Percentiles rank a stretch among this genome's conserved stretches.
These are phyloP conservation scores for Orius laevigatus DNA, from an alignment of 1,140 invertebrate species.

Conservation along the genomic window DNA sequence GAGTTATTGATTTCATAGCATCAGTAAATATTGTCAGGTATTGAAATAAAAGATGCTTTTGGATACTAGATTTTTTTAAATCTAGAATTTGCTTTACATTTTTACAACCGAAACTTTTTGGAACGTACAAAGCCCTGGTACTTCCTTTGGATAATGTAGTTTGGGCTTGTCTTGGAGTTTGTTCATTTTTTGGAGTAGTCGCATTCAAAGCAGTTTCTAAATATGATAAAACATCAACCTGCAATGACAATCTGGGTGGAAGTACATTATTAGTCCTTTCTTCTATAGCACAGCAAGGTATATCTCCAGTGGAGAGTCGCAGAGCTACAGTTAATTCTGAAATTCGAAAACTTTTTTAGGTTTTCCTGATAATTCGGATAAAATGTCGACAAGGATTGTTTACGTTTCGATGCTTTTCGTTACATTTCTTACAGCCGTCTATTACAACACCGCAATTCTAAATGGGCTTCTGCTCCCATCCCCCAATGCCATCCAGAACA, in stretches of 20 bases:
- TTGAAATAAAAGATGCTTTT: neutral
- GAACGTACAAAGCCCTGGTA: conserved; percentile 9
- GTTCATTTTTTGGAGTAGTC: neutral
- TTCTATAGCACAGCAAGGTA: conserved; percentile 9
- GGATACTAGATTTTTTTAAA: neutral
- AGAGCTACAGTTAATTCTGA: no score
- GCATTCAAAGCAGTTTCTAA: neutral
- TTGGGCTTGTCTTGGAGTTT: neutral
- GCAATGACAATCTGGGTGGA: conserved; percentile 9
- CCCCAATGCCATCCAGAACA: conserved; percentile 12
- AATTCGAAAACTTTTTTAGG: no score
- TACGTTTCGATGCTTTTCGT: conserved; percentile 8
- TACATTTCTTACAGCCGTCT: conserved; percentile 3
- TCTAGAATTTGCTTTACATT: conserved; percentile 10
- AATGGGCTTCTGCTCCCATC: conserved; percentile 9
- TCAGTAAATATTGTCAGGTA: conserved; percentile 1
- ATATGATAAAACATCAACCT: conserved; percentile 2
- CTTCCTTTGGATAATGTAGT: conserved; percentile 5
- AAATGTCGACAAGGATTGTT: conserved; percentile 7
- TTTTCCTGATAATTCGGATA: conserved; percentile 9
- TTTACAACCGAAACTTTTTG: conserved; percentile 14
- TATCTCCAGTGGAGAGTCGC: no score
- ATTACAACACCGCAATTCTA: conserved; percentile 12
- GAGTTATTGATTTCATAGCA: neutral
- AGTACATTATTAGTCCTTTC: conserved; percentile 7